Percentiles rank a stretch among this genome's conserved stretches.
These are phyloP conservation scores for Phrynocephalus versicolor DNA, from an alignment of 2,113 vertebrate species.

Conservation along the genomic window DNA sequence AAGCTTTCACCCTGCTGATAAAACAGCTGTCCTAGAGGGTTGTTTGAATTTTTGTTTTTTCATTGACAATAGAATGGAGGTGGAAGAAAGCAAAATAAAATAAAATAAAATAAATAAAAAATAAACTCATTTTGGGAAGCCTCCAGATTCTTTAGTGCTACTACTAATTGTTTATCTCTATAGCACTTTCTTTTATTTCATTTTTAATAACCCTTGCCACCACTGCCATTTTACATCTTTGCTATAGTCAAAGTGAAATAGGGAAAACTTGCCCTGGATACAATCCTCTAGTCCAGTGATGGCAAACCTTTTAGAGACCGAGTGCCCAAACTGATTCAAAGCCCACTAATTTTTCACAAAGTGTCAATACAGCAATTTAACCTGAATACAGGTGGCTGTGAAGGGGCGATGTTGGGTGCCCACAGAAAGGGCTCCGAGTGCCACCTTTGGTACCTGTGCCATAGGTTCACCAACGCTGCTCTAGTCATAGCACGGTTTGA, in stretches of 20 bases:
- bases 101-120: too few species aligned
- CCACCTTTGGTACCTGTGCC: too few species aligned
- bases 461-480: too few species aligned
- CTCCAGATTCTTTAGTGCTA: slow-evolving; percentile 31
- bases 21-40: slow-evolving; percentile 38
- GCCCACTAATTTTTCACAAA: too few species aligned
- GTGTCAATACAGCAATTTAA: too few species aligned
- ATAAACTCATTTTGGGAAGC: slow-evolving; percentile 68
- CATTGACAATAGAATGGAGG: slow-evolving; percentile 48
- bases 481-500: too few species aligned
- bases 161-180: not conserved
- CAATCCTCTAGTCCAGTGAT: not conserved
- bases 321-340: too few species aligned
- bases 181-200: slow-evolving; percentile 1
- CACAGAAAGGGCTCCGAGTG: too few species aligned
- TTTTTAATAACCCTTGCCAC: not conserved
- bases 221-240: not conserved
- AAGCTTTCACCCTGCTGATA: slow-evolving; percentile 38
- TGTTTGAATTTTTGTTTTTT: slow-evolving; percentile 32
- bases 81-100: slow-evolving; percentile 65
- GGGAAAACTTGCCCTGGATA: not conserved
- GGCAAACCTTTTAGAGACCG: too few species aligned
- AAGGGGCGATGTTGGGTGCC: too few species aligned
- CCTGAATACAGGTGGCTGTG: too few species aligned
- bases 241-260: not conserved